A percentile compares a stretch with the other conserved stretches of the same genome.
Evolutionary conservation across 2,113 vertebrate genomes (phyloP).

Genomic region (Psilopsiagon aurifrons): DNA sequence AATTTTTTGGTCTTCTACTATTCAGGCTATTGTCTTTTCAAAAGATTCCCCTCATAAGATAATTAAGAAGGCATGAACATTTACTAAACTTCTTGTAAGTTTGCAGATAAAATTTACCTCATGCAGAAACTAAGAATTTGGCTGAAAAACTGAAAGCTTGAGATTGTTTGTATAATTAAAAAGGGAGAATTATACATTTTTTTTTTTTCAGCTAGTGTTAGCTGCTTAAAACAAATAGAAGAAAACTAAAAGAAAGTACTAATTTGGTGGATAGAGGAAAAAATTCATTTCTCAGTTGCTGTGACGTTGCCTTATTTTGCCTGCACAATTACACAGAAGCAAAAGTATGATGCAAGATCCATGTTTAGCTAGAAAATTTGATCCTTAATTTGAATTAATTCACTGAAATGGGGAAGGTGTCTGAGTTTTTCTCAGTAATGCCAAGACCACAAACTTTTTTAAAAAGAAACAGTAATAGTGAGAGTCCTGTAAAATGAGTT

Average conservation of each 20-base stretch:
- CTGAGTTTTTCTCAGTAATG: not conserved
- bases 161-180: slow-evolving; percentile 21
- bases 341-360: not conserved
- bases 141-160: not conserved
- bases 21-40: not conserved
- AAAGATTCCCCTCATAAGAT: not conserved
- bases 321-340: not conserved
- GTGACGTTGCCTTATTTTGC: not conserved
- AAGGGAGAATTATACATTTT: not conserved
- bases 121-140: not conserved
- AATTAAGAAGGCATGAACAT: not conserved
- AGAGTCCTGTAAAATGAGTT: not conserved
- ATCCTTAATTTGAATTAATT: not conserved
- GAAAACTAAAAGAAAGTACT: not conserved
- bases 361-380: not conserved
- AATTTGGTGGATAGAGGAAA: not conserved
- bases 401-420: not conserved
- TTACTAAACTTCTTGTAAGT: not conserved
- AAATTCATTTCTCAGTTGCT: not conserved
- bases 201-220: not conserved
- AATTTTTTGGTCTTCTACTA: not conserved
- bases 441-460: not conserved
- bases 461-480: not conserved
- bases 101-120: not conserved
- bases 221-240: not conserved